Evolutionary conservation across 1,140 invertebrate genomes (phyloP).

Genomic region (Drosophila subpulchrella): DNA sequence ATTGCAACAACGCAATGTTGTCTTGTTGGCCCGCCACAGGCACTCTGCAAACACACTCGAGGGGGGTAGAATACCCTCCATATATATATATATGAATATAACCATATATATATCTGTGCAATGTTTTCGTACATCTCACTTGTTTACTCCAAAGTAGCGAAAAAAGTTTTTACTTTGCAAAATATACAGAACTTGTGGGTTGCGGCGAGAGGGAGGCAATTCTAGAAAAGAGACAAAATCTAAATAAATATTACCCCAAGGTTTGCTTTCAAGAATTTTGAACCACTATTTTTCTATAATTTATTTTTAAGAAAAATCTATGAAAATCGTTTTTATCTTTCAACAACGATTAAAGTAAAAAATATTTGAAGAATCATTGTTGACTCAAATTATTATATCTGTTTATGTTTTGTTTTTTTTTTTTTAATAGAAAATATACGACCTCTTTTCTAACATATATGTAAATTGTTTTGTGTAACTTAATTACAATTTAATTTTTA

Average conservation of each 20-base stretch:
- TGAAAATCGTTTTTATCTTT: background rate
- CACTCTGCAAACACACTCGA: constrained; percentile 27
- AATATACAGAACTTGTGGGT: constrained; percentile 7
- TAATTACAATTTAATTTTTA: too few relatives aligned
- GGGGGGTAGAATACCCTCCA: constrained; percentile 2
- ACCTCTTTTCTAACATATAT: too few relatives aligned
- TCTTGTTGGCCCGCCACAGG: constrained; percentile 43
- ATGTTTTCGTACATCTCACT: constrained; percentile 19
- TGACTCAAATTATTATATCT: too few relatives aligned
- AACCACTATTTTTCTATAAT: background rate
- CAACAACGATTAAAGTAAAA: too few relatives aligned
- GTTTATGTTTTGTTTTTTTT: too few relatives aligned
- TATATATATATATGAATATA: constrained; percentile 18
- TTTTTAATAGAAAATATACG: too few relatives aligned
- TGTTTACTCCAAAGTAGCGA: constrained; percentile 38
- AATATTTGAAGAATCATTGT: too few relatives aligned
- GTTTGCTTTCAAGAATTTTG: background rate
- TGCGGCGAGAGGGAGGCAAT: background rate
- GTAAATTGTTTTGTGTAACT: too few relatives aligned
- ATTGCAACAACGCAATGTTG: constrained; percentile 57
- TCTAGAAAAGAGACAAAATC: background rate
- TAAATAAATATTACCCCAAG: background rate
- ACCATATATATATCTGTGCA: constrained; percentile 17
- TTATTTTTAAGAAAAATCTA: background rate
- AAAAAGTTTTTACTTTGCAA: constrained; percentile 21